Base-by-base conservation (phyloP, 2,797 vertebrate genomes). In the Vespertilio murinus region DNA sequence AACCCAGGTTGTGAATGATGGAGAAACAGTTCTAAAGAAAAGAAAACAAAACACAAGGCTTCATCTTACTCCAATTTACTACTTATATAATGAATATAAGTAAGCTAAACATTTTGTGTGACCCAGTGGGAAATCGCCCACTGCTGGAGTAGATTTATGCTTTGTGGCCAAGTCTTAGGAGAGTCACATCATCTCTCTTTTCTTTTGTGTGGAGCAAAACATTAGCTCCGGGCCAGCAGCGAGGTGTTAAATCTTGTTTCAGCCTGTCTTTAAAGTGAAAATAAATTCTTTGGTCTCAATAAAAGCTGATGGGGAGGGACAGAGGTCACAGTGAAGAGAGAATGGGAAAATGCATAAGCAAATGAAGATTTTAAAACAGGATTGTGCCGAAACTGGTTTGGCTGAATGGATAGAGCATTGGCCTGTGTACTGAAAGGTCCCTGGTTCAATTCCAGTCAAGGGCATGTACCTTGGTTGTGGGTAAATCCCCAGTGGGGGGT, bases 291-390 rank as follows among this genome's bases (percentile, higher is more conserved):
- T 79, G 67, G 13, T 90, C 8, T 8, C 45, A 65, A 4, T 73
- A 40, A 87, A 91, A 70, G 67, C 23, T 38, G 35, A 40, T 9
- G 3, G 8, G 13, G 8, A 80, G 12, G 13, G 35, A 5, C 64
- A 17, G 59, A 67, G 40, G 33, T 6, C 65, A 6, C 14, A 17
- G n/a, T 28, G 25, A 75, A 69, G 42, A 20, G n/a, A 33, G 56
- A 77, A 75, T 42, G 56, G 25, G 33, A 80, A 88, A 87, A 77
- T 88, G 25, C 30, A 45, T 30, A 61, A 80, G 30, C 40, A 90
- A 80, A 20, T 45, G 8, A 69, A 88, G 33, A 84, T 22, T n/a
- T 22, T 59, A 92, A 96, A 94, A 71, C n/a, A n/a, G n/a, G n/a
- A n/a, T n/a, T n/a, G n/a, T n/a, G n/a, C n/a, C n/a, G n/a, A n/a